phyloP scores from a whole-genome alignment of 2,113 vertebrate species.

The Rousettus leschenaultii region DNA sequence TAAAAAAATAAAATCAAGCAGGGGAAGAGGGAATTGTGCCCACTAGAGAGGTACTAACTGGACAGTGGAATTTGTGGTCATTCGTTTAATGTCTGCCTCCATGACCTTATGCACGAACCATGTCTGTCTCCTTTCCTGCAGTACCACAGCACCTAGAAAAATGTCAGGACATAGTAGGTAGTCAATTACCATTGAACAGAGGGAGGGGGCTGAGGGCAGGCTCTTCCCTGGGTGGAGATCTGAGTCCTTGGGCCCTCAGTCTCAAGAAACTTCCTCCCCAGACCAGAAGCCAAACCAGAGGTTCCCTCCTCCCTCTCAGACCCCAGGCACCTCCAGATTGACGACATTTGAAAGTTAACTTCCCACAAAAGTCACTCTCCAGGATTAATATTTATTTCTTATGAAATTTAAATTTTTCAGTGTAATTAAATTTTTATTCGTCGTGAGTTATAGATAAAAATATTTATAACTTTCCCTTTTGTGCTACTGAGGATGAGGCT shows the following conservation, averaged over 20 bases:
- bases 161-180: background rate
- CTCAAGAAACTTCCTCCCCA: background rate
- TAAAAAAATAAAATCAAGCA: background rate
- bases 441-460: conserved; percentile 71
- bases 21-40: background rate
- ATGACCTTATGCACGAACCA: background rate
- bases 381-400: conserved; percentile 64
- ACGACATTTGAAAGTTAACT: conserved; percentile 70
- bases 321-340: background rate
- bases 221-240: background rate
- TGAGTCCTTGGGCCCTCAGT: background rate
- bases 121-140: background rate
- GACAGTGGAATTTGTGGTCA: background rate
- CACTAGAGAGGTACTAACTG: accelerated
- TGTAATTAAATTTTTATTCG: conserved; percentile 65
- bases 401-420: conserved; percentile 68
- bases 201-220: accelerated
- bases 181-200: background rate
- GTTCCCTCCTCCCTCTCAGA: background rate
- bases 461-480: conserved; percentile 57
- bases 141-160: background rate
- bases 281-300: background rate
- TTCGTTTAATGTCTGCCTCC: background rate
- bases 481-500: conserved; percentile 17
- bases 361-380: conserved; percentile 66